Conservation (phyloP, 2,797 vertebrate genomes). For the Tapirus indicus region DNA sequence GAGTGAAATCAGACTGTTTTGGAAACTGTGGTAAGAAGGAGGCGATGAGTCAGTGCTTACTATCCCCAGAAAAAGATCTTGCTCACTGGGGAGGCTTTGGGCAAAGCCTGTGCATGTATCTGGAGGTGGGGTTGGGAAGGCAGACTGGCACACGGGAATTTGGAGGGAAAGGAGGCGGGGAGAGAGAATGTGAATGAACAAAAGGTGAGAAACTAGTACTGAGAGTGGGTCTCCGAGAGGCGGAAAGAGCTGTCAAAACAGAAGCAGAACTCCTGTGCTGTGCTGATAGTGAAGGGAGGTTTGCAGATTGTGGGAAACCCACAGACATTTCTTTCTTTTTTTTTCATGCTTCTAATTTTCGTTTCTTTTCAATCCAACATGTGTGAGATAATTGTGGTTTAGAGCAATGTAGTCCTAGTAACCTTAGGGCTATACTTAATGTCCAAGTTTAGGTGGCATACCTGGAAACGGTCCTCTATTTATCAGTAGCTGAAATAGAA, state of each 20-base stretch:
- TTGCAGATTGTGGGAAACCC: conserved; percentile 66
- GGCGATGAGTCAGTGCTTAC: conserved; percentile 79
- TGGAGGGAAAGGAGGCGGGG: conserved; percentile 26
- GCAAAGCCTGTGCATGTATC: conserved; percentile 65
- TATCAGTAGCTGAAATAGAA: conserved; percentile 72
- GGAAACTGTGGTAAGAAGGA: conserved; percentile 82
- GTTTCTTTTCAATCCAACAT: neutral
- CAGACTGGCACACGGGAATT: conserved; percentile 17
- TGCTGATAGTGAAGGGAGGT: conserved; percentile 49
- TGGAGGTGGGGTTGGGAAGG: conserved; percentile 59
- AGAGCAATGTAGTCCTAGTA: conserved; percentile 45
- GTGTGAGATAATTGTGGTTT: conserved; percentile 71
- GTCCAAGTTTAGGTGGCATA: conserved; percentile 80
- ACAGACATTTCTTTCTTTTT: conserved; percentile 40
- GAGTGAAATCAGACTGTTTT: conserved; percentile 75
- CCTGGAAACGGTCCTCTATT: conserved; percentile 81
- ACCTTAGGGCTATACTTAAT: conserved; percentile 77
- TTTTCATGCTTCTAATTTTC: conserved; percentile 70
- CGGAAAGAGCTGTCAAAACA: neutral
- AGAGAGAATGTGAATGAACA: conserved; percentile 26
- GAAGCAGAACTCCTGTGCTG: neutral
- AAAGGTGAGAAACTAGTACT: conserved; percentile 36
- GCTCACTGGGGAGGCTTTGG: conserved; percentile 67
- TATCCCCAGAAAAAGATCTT: conserved; percentile 69
- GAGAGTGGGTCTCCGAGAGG: neutral